These are phyloP conservation scores for Neotoxoptera formosana DNA, from an alignment of 1,140 invertebrate genomes.

Conservation along the genomic window DNA sequence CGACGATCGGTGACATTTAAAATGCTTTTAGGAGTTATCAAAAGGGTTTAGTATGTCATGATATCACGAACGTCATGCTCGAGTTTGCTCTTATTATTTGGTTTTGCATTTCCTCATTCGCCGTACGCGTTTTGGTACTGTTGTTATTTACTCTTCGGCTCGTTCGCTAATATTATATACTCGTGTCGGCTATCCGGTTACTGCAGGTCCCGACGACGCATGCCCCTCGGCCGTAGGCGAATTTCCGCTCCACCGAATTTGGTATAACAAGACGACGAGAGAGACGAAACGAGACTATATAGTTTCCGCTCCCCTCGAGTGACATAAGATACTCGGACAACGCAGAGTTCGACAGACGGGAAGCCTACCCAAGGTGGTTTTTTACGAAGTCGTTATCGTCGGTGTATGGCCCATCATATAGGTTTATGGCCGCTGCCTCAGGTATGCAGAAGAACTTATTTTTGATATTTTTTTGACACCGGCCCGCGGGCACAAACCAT, in stretches of 20 bases:
- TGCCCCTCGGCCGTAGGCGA: not conserved
- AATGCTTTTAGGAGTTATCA: not conserved
- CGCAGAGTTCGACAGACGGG: not conserved
- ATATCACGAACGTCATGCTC: not conserved
- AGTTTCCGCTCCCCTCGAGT: not conserved
- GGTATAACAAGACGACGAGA: not conserved
- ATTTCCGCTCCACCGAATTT: not conserved
- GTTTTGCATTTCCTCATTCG: not conserved
- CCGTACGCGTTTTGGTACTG: no score
- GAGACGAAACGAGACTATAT: not conserved
- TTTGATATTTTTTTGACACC: not conserved
- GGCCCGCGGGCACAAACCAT: not conserved
- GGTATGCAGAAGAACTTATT: not conserved
- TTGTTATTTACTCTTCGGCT: not conserved
- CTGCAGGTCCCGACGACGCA: not conserved
- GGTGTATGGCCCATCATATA: no score
- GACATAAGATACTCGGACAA: not conserved
- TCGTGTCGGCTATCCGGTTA: no score
- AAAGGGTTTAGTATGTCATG: not conserved
- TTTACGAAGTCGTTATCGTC: not conserved
- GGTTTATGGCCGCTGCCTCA: not conserved
- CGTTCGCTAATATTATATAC: not conserved
- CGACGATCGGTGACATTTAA: not conserved
- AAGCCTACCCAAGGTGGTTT: not conserved
- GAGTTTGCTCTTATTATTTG: not conserved